Conservation (phyloP, 2,113 vertebrate genomes). For the Trinectes maculatus region DNA sequence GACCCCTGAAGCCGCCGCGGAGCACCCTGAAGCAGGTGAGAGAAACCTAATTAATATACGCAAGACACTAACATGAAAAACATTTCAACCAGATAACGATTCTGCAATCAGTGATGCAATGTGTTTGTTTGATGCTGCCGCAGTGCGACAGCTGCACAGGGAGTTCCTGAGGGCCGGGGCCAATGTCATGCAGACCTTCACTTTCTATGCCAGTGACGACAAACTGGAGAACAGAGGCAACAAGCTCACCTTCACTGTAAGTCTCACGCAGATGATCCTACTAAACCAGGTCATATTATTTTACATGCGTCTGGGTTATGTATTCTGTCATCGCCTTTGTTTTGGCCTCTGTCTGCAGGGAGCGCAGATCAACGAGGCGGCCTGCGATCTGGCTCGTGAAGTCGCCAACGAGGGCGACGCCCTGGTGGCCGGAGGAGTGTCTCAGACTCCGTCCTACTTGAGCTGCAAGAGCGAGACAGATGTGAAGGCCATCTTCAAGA, state of each 20-base stretch:
- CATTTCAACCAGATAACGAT: too few relatives aligned
- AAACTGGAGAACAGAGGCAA: slow-evolving; percentile 98
- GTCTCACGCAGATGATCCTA: slow-evolving; percentile 47
- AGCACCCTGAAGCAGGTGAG: slow-evolving; percentile 94
- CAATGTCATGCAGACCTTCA: slow-evolving; percentile 97
- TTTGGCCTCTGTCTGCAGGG: slow-evolving; percentile 75
- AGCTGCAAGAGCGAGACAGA: slow-evolving; percentile 94
- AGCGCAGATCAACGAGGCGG: slow-evolving; percentile 93
- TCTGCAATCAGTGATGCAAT: too few relatives aligned
- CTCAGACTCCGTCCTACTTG: slow-evolving; percentile 95
- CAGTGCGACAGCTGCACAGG: slow-evolving; percentile 95
- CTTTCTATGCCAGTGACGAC: slow-evolving; percentile 98
- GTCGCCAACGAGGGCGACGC: slow-evolving; percentile 93
- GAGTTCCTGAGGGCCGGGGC: slow-evolving; percentile 95
- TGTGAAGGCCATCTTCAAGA: slow-evolving; percentile 90
- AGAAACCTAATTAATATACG: too few relatives aligned
- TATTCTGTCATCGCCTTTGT: not conserved
- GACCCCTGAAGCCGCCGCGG: slow-evolving; percentile 93
- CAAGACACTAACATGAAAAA: too few relatives aligned
- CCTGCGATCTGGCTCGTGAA: slow-evolving; percentile 92
- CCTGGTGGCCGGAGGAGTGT: slow-evolving; percentile 96
- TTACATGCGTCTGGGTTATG: not conserved
- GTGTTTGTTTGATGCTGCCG: slow-evolving; percentile 21
- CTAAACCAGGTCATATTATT: not conserved
- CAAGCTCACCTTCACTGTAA: slow-evolving; percentile 88